phyloP scores from a whole-genome alignment of 2,888 invertebrate species.

The Mythimna pallens region DNA sequence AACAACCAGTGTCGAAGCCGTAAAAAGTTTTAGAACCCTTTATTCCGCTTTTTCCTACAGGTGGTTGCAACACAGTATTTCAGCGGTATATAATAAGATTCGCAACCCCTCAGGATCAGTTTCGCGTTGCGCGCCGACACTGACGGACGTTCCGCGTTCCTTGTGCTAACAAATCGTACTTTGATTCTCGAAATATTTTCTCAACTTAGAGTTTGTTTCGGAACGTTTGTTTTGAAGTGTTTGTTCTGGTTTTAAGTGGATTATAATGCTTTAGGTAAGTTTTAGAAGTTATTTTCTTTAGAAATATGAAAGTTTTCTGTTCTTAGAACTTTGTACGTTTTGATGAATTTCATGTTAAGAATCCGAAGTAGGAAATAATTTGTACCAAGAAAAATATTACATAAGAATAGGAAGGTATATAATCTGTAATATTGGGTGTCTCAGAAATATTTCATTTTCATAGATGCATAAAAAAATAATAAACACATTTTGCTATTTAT shows the following conservation, averaged over 20 bases:
- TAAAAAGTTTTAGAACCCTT: conserved; percentile 10
- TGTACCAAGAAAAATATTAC: background rate
- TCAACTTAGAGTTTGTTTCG: conserved; percentile 27
- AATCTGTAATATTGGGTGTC: background rate
- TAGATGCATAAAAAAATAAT: too few species aligned
- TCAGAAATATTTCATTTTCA: too few species aligned
- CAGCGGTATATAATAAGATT: conserved; percentile 67
- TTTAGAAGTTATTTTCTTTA: background rate
- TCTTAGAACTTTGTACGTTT: background rate
- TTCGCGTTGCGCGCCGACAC: conserved; percentile 54
- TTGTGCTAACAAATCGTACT: conserved; percentile 41
- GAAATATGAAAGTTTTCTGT: background rate
- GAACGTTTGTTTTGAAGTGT: conserved; percentile 53
- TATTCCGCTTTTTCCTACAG: conserved; percentile 56
- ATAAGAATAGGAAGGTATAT: background rate
- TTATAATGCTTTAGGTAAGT: conserved; percentile 48
- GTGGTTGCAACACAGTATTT: conserved; percentile 64
- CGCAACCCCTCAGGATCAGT: conserved; percentile 65
- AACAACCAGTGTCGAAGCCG: conserved; percentile 10
- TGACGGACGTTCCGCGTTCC: conserved; percentile 55
- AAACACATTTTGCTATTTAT: too few species aligned
- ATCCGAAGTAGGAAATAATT: background rate
- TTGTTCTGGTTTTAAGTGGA: conserved; percentile 51
- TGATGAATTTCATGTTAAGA: background rate
- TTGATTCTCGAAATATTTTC: conserved; percentile 43